Evolutionary conservation across 2,113 vertebrate species (phyloP).

Genomic region (Channa maculata): DNA sequence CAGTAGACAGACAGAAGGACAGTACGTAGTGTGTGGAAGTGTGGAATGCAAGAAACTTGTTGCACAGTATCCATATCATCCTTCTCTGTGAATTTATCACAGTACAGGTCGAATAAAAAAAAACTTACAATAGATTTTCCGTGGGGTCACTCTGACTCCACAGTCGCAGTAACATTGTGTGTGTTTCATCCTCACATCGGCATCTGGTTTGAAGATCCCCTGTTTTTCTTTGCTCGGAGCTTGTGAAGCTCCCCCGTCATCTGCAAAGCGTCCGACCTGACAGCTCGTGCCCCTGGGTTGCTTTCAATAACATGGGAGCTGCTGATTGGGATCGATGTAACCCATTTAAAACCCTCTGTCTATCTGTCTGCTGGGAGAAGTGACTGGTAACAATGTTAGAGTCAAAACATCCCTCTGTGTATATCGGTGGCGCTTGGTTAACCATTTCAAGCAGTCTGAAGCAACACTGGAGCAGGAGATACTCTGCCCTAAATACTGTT

Average conservation of each 20-base stretch:
- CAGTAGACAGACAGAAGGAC: too few relatives aligned
- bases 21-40: too few relatives aligned
- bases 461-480: too few relatives aligned
- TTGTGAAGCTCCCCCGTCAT: constrained; percentile 20
- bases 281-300: constrained; percentile 7
- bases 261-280: constrained; percentile 32
- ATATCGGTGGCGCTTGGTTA: background rate
- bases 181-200: constrained; percentile 23
- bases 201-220: constrained; percentile 11
- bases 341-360: constrained; percentile 29
- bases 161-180: background rate
- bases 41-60: too few relatives aligned
- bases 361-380: background rate
- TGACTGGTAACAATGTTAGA: constrained; percentile 1
- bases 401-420: background rate
- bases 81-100: too few relatives aligned
- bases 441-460: too few relatives aligned
- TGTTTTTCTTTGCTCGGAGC: constrained; percentile 8
- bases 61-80: too few relatives aligned
- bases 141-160: background rate
- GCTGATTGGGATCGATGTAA: constrained; percentile 33
- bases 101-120: too few relatives aligned
- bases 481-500: too few relatives aligned
- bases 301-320: constrained; percentile 8
- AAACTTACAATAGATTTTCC: too few relatives aligned